Evolutionary conservation across 2,113 vertebrate genomes (phyloP).

Genomic region (Cavia aperea): DNA sequence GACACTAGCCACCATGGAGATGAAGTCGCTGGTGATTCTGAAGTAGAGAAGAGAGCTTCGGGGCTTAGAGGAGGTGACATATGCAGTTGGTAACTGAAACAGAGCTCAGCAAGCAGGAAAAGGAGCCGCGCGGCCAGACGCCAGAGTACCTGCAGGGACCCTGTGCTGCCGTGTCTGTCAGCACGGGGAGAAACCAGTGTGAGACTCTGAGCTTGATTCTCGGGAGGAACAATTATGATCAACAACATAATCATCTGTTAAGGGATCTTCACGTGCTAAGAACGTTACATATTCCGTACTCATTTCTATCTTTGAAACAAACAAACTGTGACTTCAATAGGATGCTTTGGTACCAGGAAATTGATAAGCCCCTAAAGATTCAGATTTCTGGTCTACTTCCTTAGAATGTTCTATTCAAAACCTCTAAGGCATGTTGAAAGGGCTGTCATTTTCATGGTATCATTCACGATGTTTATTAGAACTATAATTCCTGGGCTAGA

Average conservation of each 20-base stretch:
- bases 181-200: neutral
- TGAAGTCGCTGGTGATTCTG: neutral
- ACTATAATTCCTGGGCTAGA: slow-evolving; percentile 19
- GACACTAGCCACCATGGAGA: neutral
- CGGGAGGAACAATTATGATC: neutral
- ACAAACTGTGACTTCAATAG: neutral
- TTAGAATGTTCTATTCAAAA: neutral
- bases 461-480: slow-evolving; percentile 31
- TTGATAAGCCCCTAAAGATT: neutral
- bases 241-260: neutral
- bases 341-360: neutral
- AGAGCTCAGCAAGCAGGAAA: neutral
- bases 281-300: neutral
- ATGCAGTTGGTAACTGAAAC: neutral
- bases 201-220: neutral
- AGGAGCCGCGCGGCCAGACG: neutral
- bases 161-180: neutral
- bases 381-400: neutral
- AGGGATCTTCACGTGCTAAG: neutral
- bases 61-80: neutral
- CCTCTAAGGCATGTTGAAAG: neutral
- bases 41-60: neutral
- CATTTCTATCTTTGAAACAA: neutral
- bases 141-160: neutral
- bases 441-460: neutral